Percentiles rank a stretch among this genome's conserved stretches.
Evolutionary conservation across 2,888 invertebrate species (phyloP).

Genomic region (Drosophila putrida): DNA sequence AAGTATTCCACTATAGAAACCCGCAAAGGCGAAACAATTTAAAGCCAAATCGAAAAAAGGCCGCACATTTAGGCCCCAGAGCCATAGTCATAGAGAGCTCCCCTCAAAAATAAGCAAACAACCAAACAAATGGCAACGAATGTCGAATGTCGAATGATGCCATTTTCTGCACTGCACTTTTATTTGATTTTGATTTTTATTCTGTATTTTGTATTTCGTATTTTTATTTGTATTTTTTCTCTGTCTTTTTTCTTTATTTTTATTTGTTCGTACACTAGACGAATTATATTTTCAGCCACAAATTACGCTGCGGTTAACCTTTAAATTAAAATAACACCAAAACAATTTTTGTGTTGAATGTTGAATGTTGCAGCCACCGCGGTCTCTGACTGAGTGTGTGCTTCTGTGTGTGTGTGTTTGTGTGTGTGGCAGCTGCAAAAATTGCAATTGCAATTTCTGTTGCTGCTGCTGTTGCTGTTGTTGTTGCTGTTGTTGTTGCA

Average conservation of each 20-base stretch:
- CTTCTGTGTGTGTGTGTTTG: slow-evolving; percentile 10
- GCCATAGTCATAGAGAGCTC: slow-evolving; percentile 10
- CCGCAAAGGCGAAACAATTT: slow-evolving; percentile 48
- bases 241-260: slow-evolving; percentile 2
- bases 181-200: slow-evolving; percentile 45
- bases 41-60: slow-evolving; percentile 52
- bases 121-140: slow-evolving; percentile 53
- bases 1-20: slow-evolving; percentile 18
- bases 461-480: slow-evolving; percentile 58
- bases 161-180: slow-evolving; percentile 44
- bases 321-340: slow-evolving; percentile 83
- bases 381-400: slow-evolving; percentile 5
- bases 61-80: slow-evolving; percentile 38
- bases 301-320: slow-evolving; percentile 83
- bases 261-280: slow-evolving; percentile 60
- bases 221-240: slow-evolving; percentile 25
- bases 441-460: slow-evolving; percentile 65
- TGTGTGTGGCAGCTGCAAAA: slow-evolving; percentile 66
- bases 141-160: slow-evolving; percentile 29
- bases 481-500: slow-evolving; percentile 45
- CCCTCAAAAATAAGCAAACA: background rate
- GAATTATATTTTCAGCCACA: slow-evolving; percentile 82
- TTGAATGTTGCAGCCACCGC: slow-evolving; percentile 61
- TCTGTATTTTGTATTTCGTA: slow-evolving; percentile 7
- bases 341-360: slow-evolving; percentile 78